Evolutionary conservation across 2,797 vertebrate species (phyloP).

Genomic region (Microctenopoma steveboyesi): DNA sequence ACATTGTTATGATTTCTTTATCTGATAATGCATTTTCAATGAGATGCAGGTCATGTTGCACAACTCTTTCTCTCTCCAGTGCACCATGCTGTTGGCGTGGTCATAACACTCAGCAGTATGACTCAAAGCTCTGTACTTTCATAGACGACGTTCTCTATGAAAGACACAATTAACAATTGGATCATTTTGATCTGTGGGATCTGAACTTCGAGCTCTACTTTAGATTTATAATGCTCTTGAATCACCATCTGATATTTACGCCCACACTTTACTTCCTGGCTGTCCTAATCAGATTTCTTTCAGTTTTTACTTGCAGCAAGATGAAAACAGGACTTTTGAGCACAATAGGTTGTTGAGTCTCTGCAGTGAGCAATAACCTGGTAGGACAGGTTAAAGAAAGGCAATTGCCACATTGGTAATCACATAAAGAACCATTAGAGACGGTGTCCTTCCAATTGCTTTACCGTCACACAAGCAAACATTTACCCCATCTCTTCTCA

Average conservation of each 20-base stretch:
- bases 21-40: not conserved
- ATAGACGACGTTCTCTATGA: too few species aligned
- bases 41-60: not conserved
- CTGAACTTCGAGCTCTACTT: too few species aligned
- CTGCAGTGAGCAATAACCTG: conserved; percentile 86
- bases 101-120: not conserved
- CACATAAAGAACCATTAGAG: conserved; percentile 90
- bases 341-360: conserved; percentile 80
- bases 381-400: conserved; percentile 88
- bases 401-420: conserved; percentile 90
- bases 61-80: not conserved
- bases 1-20: not conserved
- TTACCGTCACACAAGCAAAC: conserved; percentile 15
- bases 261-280: not conserved
- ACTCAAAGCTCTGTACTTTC: not conserved
- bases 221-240: not conserved
- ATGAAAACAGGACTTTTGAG: conserved; percentile 40
- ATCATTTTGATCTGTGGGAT: too few species aligned
- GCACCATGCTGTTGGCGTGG: not conserved
- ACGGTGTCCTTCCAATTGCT: conserved; percentile 80
- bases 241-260: not conserved
- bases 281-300: not conserved
- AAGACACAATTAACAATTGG: too few species aligned
- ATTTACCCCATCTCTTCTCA: conserved; percentile 11
- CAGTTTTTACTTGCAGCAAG: not conserved